Evolutionary conservation across 2,113 vertebrate genomes (phyloP), one percentile per base, ranked within the genome.

Genomic region (Podarcis raffonei): DNA sequence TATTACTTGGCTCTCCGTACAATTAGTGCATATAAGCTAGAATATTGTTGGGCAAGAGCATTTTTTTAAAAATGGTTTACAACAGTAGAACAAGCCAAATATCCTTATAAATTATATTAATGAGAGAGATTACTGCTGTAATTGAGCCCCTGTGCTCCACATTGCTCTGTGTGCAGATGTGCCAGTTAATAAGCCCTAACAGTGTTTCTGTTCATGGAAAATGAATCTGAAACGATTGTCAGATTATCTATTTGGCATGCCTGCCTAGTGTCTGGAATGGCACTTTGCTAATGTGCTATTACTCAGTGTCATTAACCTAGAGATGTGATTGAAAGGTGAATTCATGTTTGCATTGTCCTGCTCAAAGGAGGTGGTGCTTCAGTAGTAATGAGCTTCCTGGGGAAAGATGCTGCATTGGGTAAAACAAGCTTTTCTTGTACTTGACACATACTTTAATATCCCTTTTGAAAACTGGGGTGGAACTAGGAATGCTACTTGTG

Each of bases 231-330:
- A 97, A 94, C 79, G 81, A 97, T 96, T 97, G 96, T 97, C 96
- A 96, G 96, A 97, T 96, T 95, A 97, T 97, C 94, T 95, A 93
- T 96, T 97, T 96, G 96, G 97, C 96, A 97, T 95, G 97, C 97
- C 96, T 97, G 96, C 91, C 96, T 97, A 96, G 85, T 95, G 95
- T 92, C 96, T 97, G 95, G 93, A 97, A 96, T 96, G 97, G 96
- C 96, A 97, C 94, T 96, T 94, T 84, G 91, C 96, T 97, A 97
- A 98, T 97, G 97, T 94, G 96, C 96, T 96, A 96, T 98, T 97
- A 97, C 95, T 97, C 97, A 97, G 95, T 97, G 97, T 97, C 96
- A 96, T 97, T 97, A 98, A 96, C 95, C 95, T 92, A 1, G 88
- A 89, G 92, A 92, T 96, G 93, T 97, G 97, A 97, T 97, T 96